Base-by-base conservation (phyloP, 92 coral and sea anemone genomes). In the Parazoanthus swiftii region DNA sequence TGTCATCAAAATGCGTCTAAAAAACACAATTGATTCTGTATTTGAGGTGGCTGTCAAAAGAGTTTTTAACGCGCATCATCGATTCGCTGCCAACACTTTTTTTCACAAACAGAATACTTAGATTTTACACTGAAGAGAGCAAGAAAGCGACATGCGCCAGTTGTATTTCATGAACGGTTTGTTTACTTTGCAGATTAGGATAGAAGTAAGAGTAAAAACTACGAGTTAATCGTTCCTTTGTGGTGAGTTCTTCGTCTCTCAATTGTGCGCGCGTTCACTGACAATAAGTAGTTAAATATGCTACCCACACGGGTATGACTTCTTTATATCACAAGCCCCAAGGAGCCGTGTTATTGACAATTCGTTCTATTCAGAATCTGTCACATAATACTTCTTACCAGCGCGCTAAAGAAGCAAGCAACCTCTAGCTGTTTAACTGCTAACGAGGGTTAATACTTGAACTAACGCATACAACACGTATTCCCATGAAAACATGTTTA, bases 261-360 rank as follows among this genome's bases (percentile, higher is more conserved):
- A 83, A 56, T 84, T 68, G n/a, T 15, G 21, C 2, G 63, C 18
- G 76, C 38, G 23, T 9, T 43, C 54, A 21, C 13, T 44, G 35
- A 83, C 77, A 68, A 68, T 67, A 25, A 15, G 76, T 36, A 67
- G 86, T 18, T 65, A 81, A 35, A 81, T 81, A 81, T 42, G n/a
- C 35, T 83, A 67, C 29, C 26, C 26, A 63, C 8, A 29, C 71
- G 21, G 14, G 38, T 29, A 15, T 44, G 25, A 76, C 85, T 67
- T 33, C 36, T 54, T 56, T 80, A 39, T 56, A 6, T 1, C 16
- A 43, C 85, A 14, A 59, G 21, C 85, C 72, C 18, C 29, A 26
- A 13, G 77, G 44, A 56, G 46, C 37, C 18, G 50, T 36, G 37
- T 42, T 58, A 35, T 56, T 80, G 51, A 51, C 20, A 71, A 70